Evolutionary conservation across 2,888 invertebrate genomes (phyloP).

Genomic region (Rugalucina vietnamica): DNA sequence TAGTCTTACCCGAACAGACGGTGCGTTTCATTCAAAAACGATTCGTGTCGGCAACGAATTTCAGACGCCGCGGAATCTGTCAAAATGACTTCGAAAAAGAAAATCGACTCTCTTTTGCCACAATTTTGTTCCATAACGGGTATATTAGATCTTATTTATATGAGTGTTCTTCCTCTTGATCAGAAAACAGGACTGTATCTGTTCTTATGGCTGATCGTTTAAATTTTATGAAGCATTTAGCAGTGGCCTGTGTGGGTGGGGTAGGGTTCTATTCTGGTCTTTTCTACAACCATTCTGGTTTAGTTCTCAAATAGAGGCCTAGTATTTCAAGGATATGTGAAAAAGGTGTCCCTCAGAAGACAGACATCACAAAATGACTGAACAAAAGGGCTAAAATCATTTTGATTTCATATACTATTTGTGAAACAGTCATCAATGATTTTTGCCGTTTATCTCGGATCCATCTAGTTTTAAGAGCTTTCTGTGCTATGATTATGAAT

Average conservation of each 20-base stretch:
- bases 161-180: not conserved
- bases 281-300: no score
- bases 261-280: no score
- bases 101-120: slow-evolving; percentile 41
- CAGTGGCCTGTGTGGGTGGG: not conserved
- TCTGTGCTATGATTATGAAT: no score
- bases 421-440: not conserved
- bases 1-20: no score
- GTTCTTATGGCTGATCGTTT: not conserved
- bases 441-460: no score
- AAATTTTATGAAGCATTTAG: not conserved
- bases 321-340: no score
- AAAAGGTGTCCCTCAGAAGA: no score
- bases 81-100: slow-evolving; percentile 22
- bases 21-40: not conserved
- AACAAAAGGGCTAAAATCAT: not conserved
- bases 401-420: not conserved
- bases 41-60: not conserved
- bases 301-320: no score
- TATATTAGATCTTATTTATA: not conserved
- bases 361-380: no score
- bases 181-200: not conserved
- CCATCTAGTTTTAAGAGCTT: no score
- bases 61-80: not conserved
- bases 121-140: slow-evolving; percentile 68